phyloP scores from a whole-genome alignment of 1,140 invertebrate genomes.

The Leptinotarsa texana region DNA sequence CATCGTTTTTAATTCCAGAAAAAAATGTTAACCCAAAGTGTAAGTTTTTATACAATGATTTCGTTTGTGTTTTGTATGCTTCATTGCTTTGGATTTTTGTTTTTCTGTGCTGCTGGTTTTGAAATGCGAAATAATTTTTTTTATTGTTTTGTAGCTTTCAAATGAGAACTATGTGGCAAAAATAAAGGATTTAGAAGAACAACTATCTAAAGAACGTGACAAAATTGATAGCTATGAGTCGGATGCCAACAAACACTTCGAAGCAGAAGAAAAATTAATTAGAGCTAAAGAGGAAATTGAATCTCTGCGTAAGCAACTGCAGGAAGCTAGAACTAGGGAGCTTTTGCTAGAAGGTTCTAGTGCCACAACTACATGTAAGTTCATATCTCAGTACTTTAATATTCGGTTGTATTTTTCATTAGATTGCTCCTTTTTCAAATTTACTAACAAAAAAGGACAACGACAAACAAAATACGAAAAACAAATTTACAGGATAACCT shows the following conservation, averaged over 20 bases:
- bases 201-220: slow-evolving; percentile 57
- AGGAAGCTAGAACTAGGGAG: slow-evolving; percentile 33
- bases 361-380: slow-evolving; percentile 36
- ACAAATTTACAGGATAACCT: no score
- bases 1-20: slow-evolving; percentile 52
- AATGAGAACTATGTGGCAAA: slow-evolving; percentile 59
- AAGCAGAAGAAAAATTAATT: slow-evolving; percentile 60
- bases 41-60: slow-evolving; percentile 53
- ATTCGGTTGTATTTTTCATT: background rate
- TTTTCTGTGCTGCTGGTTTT: no score
- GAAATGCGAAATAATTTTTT: no score
- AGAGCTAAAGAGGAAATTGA: slow-evolving; percentile 55
- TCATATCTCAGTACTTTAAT: background rate
- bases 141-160: slow-evolving; percentile 50
- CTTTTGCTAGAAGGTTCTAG: slow-evolving; percentile 29
- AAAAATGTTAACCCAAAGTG: slow-evolving; percentile 55
- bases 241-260: slow-evolving; percentile 61
- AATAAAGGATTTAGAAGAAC: slow-evolving; percentile 61
- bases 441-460: no score
- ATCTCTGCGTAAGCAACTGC: slow-evolving; percentile 38
- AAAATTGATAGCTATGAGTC: slow-evolving; percentile 58
- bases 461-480: no score
- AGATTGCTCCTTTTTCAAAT: no score
- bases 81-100: slow-evolving; percentile 1
- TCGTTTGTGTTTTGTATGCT: slow-evolving; percentile 29